Evolutionary conservation across 2,888 invertebrate genomes (phyloP).

Genomic region (Griposia aprilina): DNA sequence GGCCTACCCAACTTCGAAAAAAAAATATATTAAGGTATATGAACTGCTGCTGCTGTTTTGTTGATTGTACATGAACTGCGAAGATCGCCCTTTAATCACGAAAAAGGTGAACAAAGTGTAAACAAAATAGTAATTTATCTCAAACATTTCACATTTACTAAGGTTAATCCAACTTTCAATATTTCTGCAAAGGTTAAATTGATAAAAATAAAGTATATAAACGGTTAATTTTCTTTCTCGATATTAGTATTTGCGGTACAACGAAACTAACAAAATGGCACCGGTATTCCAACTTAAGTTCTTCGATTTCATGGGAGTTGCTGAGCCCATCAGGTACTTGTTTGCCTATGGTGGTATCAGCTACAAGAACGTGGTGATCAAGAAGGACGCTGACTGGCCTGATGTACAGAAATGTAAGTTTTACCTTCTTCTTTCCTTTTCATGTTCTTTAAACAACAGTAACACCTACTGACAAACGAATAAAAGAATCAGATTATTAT

Average conservation of each 20-base stretch:
- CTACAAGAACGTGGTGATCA: constrained; percentile 69
- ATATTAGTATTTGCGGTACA: constrained; percentile 35
- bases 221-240: constrained; percentile 4
- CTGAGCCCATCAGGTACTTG: constrained; percentile 74
- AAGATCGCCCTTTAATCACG: constrained; percentile 5
- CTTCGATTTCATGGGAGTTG: constrained; percentile 73
- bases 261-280: constrained; percentile 62
- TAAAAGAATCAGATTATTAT: too few species aligned
- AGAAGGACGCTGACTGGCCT: constrained; percentile 39
- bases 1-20: too few species aligned
- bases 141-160: not conserved
- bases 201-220: constrained; percentile 52
- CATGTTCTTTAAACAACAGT: too few species aligned
- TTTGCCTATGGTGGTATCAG: constrained; percentile 73
- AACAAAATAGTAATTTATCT: constrained; percentile 33
- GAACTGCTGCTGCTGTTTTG: too few species aligned
- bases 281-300: constrained; percentile 72
- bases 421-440: not conserved
- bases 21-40: too few species aligned
- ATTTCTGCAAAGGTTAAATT: constrained; percentile 40
- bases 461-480: too few species aligned
- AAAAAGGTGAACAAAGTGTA: constrained; percentile 21
- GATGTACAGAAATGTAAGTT: constrained; percentile 51
- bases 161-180: constrained; percentile 27
- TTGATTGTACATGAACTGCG: not conserved